A percentile compares a stretch with the other conserved stretches of the same genome.
These are phyloP conservation scores for Pseudomugil tenellus DNA, from an alignment of 2,797 vertebrate genomes.

Conservation along the genomic window DNA sequence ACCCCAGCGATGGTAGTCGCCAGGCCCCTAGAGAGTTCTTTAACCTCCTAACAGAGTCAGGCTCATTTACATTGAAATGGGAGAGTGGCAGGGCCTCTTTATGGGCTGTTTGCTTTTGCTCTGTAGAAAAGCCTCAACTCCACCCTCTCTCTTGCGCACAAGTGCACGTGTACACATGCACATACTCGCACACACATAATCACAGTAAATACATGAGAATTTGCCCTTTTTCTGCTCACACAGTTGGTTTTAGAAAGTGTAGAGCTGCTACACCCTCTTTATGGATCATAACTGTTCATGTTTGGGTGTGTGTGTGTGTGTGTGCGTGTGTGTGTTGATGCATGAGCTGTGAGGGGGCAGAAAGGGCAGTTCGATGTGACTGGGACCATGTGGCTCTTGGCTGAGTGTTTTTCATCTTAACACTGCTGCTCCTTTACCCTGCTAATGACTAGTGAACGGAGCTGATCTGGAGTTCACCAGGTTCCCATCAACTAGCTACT, in stretches of 20 bases:
- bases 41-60: constrained; percentile 85
- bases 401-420: constrained; percentile 61
- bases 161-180: constrained; percentile 27
- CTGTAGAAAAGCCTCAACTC: constrained; percentile 73
- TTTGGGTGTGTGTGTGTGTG: constrained; percentile 16
- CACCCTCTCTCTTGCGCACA: constrained; percentile 64
- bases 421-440: constrained; percentile 35
- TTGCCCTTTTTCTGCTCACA: constrained; percentile 63
- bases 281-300: constrained; percentile 16
- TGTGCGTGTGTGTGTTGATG: constrained; percentile 12
- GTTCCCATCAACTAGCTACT: constrained; percentile 51
- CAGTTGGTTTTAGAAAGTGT: constrained; percentile 66
- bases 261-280: constrained; percentile 56
- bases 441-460: constrained; percentile 50
- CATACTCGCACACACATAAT: constrained; percentile 26
- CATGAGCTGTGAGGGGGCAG: constrained; percentile 63
- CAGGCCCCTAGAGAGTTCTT: constrained; percentile 80
- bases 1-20: constrained; percentile 74
- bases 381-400: constrained; percentile 69
- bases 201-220: constrained; percentile 70
- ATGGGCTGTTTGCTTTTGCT: constrained; percentile 82
- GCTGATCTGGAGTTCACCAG: constrained; percentile 45
- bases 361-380: constrained; percentile 52
- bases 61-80: constrained; percentile 88
- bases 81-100: constrained; percentile 83